phyloP scores from a whole-genome alignment of 2,113 vertebrate species.

The Poeciliopsis retropinna region DNA sequence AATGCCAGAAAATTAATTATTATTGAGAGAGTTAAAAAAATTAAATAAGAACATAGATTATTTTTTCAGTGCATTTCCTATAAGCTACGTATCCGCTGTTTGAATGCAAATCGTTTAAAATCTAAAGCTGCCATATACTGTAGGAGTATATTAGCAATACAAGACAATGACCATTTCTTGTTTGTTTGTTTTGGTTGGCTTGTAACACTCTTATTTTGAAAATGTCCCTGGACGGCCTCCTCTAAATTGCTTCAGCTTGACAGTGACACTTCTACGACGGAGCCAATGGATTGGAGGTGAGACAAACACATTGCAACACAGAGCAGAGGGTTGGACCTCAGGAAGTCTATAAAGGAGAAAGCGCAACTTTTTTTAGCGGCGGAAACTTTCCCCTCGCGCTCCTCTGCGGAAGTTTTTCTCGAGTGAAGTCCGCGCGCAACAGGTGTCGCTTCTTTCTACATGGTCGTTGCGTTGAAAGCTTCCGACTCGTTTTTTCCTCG shows the following conservation, averaged over 20 bases:
- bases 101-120: too few species aligned
- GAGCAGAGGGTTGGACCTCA: constrained; percentile 32
- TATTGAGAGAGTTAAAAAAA: too few species aligned
- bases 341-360: constrained; percentile 17
- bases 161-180: too few species aligned
- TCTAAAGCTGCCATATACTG: too few species aligned
- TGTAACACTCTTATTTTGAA: constrained; percentile 22
- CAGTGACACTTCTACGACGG: background rate
- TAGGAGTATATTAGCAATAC: too few species aligned
- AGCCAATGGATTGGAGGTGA: constrained; percentile 8
- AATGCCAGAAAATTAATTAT: too few species aligned
- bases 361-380: background rate
- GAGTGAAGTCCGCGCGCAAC: background rate
- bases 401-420: constrained; percentile 38
- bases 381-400: constrained; percentile 16
- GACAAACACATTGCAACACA: too few species aligned
- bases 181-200: background rate
- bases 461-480: background rate
- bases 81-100: too few species aligned
- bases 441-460: constrained; percentile 30
- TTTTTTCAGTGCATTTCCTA: too few species aligned
- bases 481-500: background rate
- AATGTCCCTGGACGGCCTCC: background rate
- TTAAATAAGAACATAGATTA: too few species aligned
- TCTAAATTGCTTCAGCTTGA: background rate